These are phyloP conservation scores for Bugulina stolonifera DNA, from an alignment of 2,888 invertebrate species.

Conservation along the genomic window DNA sequence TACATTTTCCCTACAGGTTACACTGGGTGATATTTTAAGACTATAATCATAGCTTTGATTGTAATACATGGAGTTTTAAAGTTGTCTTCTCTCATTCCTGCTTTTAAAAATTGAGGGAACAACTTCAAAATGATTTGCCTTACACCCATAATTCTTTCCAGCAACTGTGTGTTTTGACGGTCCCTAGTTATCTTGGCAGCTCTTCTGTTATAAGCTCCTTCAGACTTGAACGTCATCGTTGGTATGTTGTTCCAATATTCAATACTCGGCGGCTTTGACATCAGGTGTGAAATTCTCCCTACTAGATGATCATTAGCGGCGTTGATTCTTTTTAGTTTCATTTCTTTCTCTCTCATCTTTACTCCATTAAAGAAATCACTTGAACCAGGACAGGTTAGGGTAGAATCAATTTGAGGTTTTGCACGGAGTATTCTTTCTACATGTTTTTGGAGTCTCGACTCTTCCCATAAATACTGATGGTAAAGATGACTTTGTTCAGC, in stretches of 20 bases:
- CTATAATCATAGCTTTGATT: no score
- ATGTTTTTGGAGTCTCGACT: neutral
- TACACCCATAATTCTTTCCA: neutral
- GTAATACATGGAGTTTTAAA: no score
- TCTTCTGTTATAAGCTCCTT: neutral
- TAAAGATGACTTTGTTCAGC: neutral
- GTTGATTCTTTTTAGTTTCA: neutral
- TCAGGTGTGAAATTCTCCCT: neutral
- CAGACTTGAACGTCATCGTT: neutral
- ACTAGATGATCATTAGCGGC: neutral
- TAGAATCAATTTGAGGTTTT: conserved; percentile 6
- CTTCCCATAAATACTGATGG: conserved; percentile 6
- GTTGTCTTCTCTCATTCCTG: no score
- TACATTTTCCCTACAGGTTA: no score
- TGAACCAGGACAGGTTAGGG: neutral
- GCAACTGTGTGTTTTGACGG: neutral
- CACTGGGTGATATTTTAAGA: no score
- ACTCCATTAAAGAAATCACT: neutral
- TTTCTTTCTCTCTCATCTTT: conserved; percentile 11
- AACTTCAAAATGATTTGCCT: neutral
- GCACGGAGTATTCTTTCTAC: neutral
- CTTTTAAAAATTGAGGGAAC: no score
- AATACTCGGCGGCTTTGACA: neutral
- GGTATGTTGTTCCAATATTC: conserved; percentile 2
- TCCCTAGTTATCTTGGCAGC: neutral